phyloP scores from a whole-genome alignment of 1,140 invertebrate genomes.

The Eumaeus atala region DNA sequence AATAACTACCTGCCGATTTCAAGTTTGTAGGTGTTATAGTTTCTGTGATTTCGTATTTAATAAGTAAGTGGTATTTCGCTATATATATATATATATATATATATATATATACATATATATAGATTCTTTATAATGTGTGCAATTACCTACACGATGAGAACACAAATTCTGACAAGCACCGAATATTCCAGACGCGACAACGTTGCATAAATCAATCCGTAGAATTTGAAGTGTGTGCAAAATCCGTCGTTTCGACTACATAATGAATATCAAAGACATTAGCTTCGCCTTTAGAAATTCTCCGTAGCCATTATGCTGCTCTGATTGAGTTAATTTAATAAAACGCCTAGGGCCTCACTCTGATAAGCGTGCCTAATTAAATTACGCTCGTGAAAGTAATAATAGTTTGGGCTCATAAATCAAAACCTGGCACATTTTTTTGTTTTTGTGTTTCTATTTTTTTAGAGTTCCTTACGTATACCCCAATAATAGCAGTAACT shows the following conservation, averaged over 20 bases:
- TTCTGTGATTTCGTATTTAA: too few species aligned
- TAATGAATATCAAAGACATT: conserved; percentile 12
- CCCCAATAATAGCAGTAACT: too few species aligned
- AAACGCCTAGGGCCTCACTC: conserved; percentile 23
- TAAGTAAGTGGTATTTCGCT: too few species aligned
- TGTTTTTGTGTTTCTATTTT: neutral
- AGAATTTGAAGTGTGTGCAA: conserved; percentile 1
- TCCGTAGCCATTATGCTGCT: conserved; percentile 12
- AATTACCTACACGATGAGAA: too few species aligned
- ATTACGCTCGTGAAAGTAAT: conserved; percentile 12
- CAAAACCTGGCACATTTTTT: neutral
- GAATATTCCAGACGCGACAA: too few species aligned
- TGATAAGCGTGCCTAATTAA: conserved; percentile 24
- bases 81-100: too few species aligned
- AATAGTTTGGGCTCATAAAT: conserved; percentile 10
- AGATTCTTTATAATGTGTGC: too few species aligned
- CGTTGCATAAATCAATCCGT: neutral
- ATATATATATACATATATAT: too few species aligned
- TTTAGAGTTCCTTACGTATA: neutral
- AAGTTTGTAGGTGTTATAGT: too few species aligned
- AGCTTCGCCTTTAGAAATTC: conserved; percentile 15
- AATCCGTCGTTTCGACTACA: neutral
- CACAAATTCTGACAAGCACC: too few species aligned
- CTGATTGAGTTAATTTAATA: conserved; percentile 35
- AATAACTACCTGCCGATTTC: too few species aligned